These are phyloP conservation scores for Euwallacea fornicatus DNA, from an alignment of 1,140 invertebrate species.

Conservation along the genomic window DNA sequence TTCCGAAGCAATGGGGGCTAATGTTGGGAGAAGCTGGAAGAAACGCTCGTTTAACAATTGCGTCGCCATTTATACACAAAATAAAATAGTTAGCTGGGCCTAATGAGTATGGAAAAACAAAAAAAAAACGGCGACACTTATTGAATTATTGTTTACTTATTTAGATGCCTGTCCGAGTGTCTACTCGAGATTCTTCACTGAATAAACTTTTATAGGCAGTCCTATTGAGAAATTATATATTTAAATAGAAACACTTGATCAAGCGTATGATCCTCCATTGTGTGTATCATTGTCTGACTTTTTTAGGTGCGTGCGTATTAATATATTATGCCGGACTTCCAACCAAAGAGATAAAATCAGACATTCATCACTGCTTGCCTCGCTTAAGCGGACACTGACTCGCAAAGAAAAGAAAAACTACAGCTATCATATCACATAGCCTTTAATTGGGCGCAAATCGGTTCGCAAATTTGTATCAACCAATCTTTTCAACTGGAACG, in stretches of 20 bases:
- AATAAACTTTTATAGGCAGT: not conserved
- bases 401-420: not conserved
- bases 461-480: conserved; percentile 18
- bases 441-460: conserved; percentile 21
- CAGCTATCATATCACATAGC: not conserved
- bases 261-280: conserved; percentile 2
- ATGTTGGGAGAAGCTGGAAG: no score
- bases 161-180: not conserved
- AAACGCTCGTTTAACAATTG: no score
- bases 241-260: conserved; percentile 11
- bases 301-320: not conserved
- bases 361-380: not conserved
- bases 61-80: no score
- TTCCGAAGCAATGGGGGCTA: no score
- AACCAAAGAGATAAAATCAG: not conserved
- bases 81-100: not conserved
- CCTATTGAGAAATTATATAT: conserved; percentile 4
- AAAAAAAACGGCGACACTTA: not conserved
- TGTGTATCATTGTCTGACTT: not conserved
- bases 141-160: conserved; percentile 3
- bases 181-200: not conserved
- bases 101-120: not conserved
- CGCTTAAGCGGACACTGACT: not conserved
- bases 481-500: conserved; percentile 14
- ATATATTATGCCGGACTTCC: not conserved